Evolutionary conservation across 2,888 invertebrate species (phyloP), one percentile per base, ranked within the genome.

Genomic region (Phaedon cochleariae): DNA sequence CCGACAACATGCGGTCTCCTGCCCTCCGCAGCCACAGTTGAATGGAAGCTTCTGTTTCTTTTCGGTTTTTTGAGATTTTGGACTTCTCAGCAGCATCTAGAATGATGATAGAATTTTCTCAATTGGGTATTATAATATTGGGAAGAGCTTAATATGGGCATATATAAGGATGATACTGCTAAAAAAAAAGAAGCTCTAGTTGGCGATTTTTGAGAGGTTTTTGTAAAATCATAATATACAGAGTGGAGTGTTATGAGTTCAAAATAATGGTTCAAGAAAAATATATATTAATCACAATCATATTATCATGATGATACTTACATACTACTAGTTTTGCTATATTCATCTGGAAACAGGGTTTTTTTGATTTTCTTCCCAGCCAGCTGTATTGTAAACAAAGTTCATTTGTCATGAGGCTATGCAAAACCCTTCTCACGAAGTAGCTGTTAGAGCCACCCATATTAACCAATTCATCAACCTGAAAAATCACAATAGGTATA

Each of bases 401-500:
- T 22, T 49, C 9, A 49, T 49, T 49, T 1, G 49, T 49, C 5
- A 49, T 49, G 21, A 21, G 18, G 20, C 5, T 49, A 49, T n/a
- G n/a, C n/a, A n/a, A n/a, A n/a, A n/a, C n/a, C n/a, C n/a, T n/a
- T n/a, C n/a, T n/a, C n/a, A n/a, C n/a, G n/a, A n/a, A n/a, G n/a
- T n/a, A n/a, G 21, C 22, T 20, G 21, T 21, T 49, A 3, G 21
- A 12, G 7, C 21, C 49, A 21, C 49, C 49, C 20, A 49, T 49
- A 22, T 49, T 49, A 10, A n/a, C 49, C 21, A 49, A 49, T 49
- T 49, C 49, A 21, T n/a, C n/a, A 18, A 49, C 49, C 49, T 49
- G 21, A 49, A 49, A 49, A 49, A 49, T 49, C 5, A 49, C 22
- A 12, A 49, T 49, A 10, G n/a, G n/a, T 20, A 21, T 22, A 21